These are phyloP conservation scores for Phenganax marumi DNA, from an alignment of 92 coral and sea anemone genomes.

Conservation along the genomic window DNA sequence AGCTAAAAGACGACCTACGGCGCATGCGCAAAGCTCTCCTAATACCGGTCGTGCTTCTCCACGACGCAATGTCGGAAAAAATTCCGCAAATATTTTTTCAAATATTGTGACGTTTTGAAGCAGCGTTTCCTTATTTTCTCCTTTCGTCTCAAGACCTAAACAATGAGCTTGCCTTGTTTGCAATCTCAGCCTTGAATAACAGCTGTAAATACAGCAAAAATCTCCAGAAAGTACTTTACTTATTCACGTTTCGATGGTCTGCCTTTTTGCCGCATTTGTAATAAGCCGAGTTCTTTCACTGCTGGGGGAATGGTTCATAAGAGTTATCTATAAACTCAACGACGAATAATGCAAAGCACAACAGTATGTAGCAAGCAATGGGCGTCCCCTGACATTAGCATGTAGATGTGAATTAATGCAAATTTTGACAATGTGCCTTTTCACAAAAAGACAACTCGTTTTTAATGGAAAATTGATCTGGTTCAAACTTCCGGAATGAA, in stretches of 20 bases:
- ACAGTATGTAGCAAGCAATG: not conserved
- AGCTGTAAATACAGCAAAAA: too few species aligned
- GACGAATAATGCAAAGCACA: not conserved
- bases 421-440: not conserved
- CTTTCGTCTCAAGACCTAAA: not conserved
- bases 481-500: too few species aligned
- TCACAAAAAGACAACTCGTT: not conserved
- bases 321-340: not conserved
- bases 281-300: not conserved
- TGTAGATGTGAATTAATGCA: not conserved
- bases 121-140: not conserved
- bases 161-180: not conserved
- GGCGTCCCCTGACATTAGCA: not conserved
- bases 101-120: not conserved
- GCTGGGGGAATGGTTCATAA: not conserved
- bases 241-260: too few species aligned
- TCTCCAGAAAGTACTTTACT: too few species aligned
- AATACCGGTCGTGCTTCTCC: constrained; percentile 30
- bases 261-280: not conserved
- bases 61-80: constrained; percentile 24
- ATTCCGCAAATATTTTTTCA: constrained; percentile 33
- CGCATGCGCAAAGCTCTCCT: constrained; percentile 30
- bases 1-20: not conserved
- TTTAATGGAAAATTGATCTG: not conserved
- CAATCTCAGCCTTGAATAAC: not conserved